Evolutionary conservation across 2,113 vertebrate genomes (phyloP), one percentile per base, ranked within the genome.

Genomic region (Stercorarius parasiticus): DNA sequence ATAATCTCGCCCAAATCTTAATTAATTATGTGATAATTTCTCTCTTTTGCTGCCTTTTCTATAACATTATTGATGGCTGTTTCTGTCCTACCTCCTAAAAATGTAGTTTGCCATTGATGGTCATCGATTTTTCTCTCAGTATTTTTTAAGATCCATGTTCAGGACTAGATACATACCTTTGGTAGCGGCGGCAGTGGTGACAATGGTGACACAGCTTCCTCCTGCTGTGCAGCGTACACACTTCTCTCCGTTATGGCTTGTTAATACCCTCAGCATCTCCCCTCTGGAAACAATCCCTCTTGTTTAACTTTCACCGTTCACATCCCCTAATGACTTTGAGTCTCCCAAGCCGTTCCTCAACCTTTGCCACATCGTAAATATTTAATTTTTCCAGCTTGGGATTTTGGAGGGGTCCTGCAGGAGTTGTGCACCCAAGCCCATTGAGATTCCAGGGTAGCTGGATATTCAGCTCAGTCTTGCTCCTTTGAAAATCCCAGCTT

Each of bases 401-500:
- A 38, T 83, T 90, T 94, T 77, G 71, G 59, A 70, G 42, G 32
- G 21, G 25, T 93, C 61, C 59, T 82, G 45, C n/a, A 77, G 79
- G 66, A 82, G 23, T 26, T 78, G 42, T 69, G 55, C 50, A 71
- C 91, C 91, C 82, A 94, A 77, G 19, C 70, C 86, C 40, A 45
- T 34, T 77, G 83, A 50, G 83, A 82, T 96, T 79, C 87, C 50
- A 40, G n/a, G 38, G 50, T 34, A 50, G 55, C 67, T 91, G 91
- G 84, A 82, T 94, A 20, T 50, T 96, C 53, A 20, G 62, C 66
- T 77, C n/a, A 43, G 23, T 81, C 79, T 88, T 89, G 38, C 89
- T 90, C 43, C 88, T 97, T 95, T 96, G 96, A 97, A 97, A 96
- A 67, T 91, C 59, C 71, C 59, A 88, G 59, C 94, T 93, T 95